Evolutionary conservation across 2,888 invertebrate genomes (phyloP).

Genomic region (Netelia melanura): DNA sequence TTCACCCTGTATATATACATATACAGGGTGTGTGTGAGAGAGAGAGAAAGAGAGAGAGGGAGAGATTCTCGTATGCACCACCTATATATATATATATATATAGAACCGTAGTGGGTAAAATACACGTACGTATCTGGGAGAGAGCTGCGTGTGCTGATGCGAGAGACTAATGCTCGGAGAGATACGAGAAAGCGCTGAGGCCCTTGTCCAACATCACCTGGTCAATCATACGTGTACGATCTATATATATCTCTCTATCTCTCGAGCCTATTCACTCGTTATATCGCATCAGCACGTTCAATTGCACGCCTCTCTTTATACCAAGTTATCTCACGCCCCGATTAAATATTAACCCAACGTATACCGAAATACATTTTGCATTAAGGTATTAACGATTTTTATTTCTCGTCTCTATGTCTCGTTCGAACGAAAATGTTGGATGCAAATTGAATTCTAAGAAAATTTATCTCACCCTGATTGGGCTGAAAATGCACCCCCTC

Average conservation of each 20-base stretch:
- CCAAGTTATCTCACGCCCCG: slow-evolving; percentile 9
- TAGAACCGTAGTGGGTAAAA: background rate
- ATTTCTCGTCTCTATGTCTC: too few species aligned
- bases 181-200: slow-evolving; percentile 40
- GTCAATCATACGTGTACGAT: slow-evolving; percentile 6
- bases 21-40: too few species aligned
- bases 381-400: too few species aligned
- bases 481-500: too few species aligned
- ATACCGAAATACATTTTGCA: too few species aligned
- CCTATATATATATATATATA: too few species aligned
- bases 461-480: too few species aligned
- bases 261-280: slow-evolving; percentile 9
- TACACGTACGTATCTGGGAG: background rate
- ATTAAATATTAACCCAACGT: background rate
- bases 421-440: too few species aligned
- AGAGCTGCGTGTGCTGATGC: slow-evolving; percentile 39
- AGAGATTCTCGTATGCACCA: too few species aligned
- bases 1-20: too few species aligned
- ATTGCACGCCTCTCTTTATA: slow-evolving; percentile 24
- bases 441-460: too few species aligned
- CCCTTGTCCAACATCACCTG: slow-evolving; percentile 35
- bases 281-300: slow-evolving; percentile 22
- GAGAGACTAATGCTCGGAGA: slow-evolving; percentile 52
- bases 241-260: background rate
- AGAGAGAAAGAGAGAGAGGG: too few species aligned